Evolutionary conservation across 35 echinoderm and acorn worm species (phyloP).

Genomic region (Strongylocentrotus purpuratus): DNA sequence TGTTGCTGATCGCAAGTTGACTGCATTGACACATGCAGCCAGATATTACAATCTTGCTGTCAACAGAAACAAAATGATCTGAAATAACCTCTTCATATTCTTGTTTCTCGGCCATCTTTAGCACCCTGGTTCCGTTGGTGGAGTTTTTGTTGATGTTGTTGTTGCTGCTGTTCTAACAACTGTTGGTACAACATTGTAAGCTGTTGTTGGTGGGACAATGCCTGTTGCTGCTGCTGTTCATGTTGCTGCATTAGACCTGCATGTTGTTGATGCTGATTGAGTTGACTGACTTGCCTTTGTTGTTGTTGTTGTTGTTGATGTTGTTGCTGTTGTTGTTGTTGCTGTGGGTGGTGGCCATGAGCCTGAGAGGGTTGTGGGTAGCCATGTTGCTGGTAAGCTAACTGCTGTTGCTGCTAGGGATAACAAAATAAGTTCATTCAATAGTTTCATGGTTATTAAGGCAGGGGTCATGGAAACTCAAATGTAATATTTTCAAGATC

Average conservation of each 20-base stretch:
- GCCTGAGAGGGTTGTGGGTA: neutral
- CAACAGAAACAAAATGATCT: neutral
- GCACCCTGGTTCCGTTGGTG: neutral
- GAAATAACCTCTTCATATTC: constrained; percentile 15
- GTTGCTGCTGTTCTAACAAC: constrained; percentile 19
- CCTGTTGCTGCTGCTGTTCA: neutral
- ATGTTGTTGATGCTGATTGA: constrained; percentile 19
- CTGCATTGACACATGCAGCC: neutral
- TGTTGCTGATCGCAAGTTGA: neutral
- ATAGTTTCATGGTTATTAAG: neutral
- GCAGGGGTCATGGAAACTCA: neutral
- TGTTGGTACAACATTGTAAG: neutral
- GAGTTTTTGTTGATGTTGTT: constrained; percentile 28
- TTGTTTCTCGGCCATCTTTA: constrained; percentile 39
- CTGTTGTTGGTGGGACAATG: constrained; percentile 28
- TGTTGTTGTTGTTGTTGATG: constrained; percentile 25
- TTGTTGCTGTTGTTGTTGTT: constrained; percentile 3
- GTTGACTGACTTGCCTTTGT: constrained; percentile 1
- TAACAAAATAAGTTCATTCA: neutral
- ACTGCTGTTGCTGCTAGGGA: constrained; percentile 8
- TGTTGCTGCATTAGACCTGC: neutral
- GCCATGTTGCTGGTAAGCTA: constrained; percentile 23
- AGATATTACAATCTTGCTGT: neutral
- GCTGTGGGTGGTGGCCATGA: neutral
- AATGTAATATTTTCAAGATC: too few species aligned